These are phyloP conservation scores for Aphidius gifuensis DNA, from an alignment of 1,140 invertebrate species.

Conservation along the genomic window DNA sequence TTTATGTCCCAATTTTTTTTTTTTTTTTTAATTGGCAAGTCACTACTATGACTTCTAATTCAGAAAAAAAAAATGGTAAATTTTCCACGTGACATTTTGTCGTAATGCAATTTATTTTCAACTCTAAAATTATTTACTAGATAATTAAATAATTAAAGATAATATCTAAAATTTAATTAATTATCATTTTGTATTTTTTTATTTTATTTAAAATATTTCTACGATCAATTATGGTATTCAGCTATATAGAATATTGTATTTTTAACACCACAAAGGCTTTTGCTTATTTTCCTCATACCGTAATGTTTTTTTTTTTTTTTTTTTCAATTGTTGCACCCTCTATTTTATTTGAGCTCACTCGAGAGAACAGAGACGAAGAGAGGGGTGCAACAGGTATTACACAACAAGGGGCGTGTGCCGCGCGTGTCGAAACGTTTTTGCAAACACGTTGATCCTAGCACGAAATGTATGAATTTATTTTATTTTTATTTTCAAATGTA, in stretches of 20 bases:
- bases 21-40: no score
- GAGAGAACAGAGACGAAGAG: slow-evolving; percentile 7
- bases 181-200: neutral
- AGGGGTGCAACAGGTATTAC: slow-evolving; percentile 16
- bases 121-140: no score
- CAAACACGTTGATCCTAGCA: slow-evolving; percentile 11
- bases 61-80: no score
- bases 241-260: neutral
- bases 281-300: neutral
- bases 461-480: no score
- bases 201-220: neutral
- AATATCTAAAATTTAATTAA: neutral
- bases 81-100: no score
- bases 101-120: no score
- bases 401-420: slow-evolving; percentile 13
- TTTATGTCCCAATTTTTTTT: no score
- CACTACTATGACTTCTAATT: no score
- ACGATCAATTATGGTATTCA: neutral
- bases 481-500: no score
- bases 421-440: slow-evolving; percentile 11
- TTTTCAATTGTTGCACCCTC: slow-evolving; percentile 14
- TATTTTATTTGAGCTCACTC: slow-evolving; percentile 12
- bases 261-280: slow-evolving; percentile 16
- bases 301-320: slow-evolving; percentile 2
- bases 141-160: no score